Percentiles rank a stretch among this genome's conserved stretches.
Evolutionary conservation across 2,113 vertebrate genomes (phyloP).

Genomic region (Gasterosteus aculeatus): DNA sequence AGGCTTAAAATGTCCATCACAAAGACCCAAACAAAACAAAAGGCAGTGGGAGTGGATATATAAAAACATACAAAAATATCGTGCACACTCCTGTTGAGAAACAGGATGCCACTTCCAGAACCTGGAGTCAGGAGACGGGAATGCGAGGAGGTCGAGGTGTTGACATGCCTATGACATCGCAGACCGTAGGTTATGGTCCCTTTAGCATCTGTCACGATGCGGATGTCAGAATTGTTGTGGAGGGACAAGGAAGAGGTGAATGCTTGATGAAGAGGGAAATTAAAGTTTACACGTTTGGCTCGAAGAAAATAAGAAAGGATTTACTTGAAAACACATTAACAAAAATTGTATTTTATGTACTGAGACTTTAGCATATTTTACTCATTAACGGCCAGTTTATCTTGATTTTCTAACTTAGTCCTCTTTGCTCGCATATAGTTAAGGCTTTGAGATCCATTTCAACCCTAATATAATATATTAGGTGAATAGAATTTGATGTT

Average conservation of each 20-base stretch:
- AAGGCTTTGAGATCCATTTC: neutral
- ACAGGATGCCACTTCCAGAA: slow-evolving; percentile 44
- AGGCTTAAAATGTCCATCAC: slow-evolving; percentile 67
- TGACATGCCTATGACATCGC: slow-evolving; percentile 38
- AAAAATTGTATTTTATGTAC: neutral
- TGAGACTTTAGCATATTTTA: neutral
- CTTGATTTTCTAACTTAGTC: neutral
- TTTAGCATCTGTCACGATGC: slow-evolving; percentile 13
- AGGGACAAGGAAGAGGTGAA: neutral
- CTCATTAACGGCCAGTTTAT: neutral
- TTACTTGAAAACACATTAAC: neutral
- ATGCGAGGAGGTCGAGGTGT: slow-evolving; percentile 15
- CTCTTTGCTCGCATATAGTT: neutral
- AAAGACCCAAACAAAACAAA: slow-evolving; percentile 68
- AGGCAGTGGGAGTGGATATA: slow-evolving; percentile 32
- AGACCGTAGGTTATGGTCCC: neutral
- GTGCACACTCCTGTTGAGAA: slow-evolving; percentile 28
- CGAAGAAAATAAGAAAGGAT: neutral
- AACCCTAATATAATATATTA: neutral
- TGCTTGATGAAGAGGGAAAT: neutral
- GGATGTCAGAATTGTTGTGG: slow-evolving; percentile 3
- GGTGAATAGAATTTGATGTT: neutral
- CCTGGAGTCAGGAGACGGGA: slow-evolving; percentile 16
- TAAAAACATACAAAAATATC: slow-evolving; percentile 2
- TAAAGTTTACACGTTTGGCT: neutral